phyloP scores from a whole-genome alignment of 2,797 vertebrate genomes.

The Avahi laniger region DNA sequence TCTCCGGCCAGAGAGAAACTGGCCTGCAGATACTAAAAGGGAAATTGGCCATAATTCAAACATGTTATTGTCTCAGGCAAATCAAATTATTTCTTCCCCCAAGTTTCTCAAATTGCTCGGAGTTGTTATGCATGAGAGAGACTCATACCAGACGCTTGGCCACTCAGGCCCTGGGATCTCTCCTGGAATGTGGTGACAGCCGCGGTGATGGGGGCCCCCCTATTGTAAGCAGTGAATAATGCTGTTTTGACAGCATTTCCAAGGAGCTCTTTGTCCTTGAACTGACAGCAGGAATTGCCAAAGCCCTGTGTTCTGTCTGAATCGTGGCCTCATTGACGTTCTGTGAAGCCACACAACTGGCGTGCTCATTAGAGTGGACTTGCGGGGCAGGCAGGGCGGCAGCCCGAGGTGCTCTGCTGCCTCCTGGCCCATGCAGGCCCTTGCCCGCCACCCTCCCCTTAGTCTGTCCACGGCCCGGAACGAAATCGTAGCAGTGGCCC shows the following conservation, averaged over 20 bases:
- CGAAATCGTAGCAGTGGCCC: accelerated
- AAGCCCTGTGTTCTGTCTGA: neutral
- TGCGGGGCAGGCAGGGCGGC: accelerated
- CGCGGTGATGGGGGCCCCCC: neutral
- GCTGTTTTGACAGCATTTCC: slow-evolving; percentile 33
- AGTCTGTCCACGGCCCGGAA: accelerated
- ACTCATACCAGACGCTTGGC: neutral
- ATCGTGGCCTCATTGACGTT: neutral
- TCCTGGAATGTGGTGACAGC: neutral
- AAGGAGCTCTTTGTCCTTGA: neutral
- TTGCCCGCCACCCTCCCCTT: accelerated
- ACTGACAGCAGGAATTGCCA: neutral
- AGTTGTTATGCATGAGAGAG: neutral
- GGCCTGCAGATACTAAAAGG: neutral
- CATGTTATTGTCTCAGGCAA: neutral
- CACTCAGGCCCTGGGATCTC: accelerated
- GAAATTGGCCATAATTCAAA: neutral
- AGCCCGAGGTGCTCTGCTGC: accelerated
- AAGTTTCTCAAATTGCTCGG: neutral
- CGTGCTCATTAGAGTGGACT: neutral
- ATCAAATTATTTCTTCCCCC: neutral
- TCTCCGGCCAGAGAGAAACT: neutral
- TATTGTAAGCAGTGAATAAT: neutral
- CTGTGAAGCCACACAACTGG: neutral
- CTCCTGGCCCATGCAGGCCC: accelerated